Evolutionary conservation across 2,797 vertebrate genomes (phyloP).

Genomic region (Loris lydekkerianus): DNA sequence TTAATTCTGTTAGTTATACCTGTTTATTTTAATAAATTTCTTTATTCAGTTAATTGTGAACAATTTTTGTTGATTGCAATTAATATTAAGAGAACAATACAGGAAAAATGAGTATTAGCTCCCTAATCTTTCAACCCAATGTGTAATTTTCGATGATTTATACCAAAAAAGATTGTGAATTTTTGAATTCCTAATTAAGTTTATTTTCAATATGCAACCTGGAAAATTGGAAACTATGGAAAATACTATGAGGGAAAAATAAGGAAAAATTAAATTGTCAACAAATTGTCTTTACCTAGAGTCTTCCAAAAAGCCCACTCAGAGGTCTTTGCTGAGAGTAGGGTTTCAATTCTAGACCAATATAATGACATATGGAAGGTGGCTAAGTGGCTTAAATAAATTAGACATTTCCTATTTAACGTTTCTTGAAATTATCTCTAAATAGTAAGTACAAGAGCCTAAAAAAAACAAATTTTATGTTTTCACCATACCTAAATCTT

Average conservation of each 20-base stretch:
- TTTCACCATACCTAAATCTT: background rate
- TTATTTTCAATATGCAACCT: background rate
- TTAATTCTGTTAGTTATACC: background rate
- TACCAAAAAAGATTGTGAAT: background rate
- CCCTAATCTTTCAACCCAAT: background rate
- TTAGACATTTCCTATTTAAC: slow-evolving; percentile 1
- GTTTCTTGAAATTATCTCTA: background rate
- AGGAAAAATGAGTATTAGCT: background rate
- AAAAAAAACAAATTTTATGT: background rate
- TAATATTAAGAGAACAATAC: background rate
- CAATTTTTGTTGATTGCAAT: background rate
- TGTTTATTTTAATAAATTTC: background rate
- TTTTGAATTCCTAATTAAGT: background rate
- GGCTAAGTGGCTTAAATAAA: background rate
- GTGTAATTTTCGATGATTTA: background rate
- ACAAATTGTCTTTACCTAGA: background rate
- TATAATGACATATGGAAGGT: background rate
- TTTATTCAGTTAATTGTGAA: background rate
- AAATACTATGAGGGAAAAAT: background rate
- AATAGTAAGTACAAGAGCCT: background rate
- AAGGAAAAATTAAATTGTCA: background rate
- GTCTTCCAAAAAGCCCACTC: background rate
- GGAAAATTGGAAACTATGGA: background rate
- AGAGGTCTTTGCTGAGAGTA: background rate
- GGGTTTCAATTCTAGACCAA: background rate